Conservation (phyloP, 1,140 invertebrate genomes). For the Eumeta japonica region DNA sequence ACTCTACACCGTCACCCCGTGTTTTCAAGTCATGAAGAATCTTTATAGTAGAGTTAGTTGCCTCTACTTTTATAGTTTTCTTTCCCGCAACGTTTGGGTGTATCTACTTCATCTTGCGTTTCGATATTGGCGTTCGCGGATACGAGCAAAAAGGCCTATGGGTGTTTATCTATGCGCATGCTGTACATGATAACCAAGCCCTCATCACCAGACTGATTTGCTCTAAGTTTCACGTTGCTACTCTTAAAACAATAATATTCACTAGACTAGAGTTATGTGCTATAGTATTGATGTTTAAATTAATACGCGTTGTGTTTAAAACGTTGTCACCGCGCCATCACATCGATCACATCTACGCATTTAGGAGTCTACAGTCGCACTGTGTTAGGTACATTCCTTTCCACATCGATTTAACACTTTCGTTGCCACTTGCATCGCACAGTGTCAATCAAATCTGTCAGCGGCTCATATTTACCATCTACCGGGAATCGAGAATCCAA, state of each 20-base stretch:
- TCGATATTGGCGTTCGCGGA: conserved; percentile 11
- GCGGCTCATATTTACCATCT: too few species aligned
- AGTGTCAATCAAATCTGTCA: too few species aligned
- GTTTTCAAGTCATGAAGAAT: conserved; percentile 4
- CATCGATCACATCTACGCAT: too few species aligned
- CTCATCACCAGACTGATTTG: conserved; percentile 8
- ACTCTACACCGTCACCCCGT: too few species aligned
- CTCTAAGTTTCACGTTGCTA: conserved; percentile 19
- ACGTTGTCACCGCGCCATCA: too few species aligned
- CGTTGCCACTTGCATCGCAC: conserved; percentile 9
- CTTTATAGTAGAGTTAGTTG: not conserved
- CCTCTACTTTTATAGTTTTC: too few species aligned
- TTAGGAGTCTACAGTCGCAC: conserved; percentile 10
- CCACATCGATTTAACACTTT: conserved; percentile 11
- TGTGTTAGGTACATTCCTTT: conserved; percentile 11
- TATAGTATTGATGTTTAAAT: too few species aligned
- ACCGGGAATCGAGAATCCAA: too few species aligned
- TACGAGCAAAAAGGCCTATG: conserved; percentile 7
- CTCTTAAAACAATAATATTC: conserved; percentile 10
- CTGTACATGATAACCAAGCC: too few species aligned
- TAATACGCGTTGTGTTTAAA: too few species aligned
- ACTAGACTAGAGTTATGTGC: conserved; percentile 14
- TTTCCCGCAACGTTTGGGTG: too few species aligned
- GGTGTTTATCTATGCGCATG: conserved; percentile 7
- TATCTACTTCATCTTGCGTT: too few species aligned